phyloP scores from a whole-genome alignment of 2,113 vertebrate species.

The Sceloporus tristichus region DNA sequence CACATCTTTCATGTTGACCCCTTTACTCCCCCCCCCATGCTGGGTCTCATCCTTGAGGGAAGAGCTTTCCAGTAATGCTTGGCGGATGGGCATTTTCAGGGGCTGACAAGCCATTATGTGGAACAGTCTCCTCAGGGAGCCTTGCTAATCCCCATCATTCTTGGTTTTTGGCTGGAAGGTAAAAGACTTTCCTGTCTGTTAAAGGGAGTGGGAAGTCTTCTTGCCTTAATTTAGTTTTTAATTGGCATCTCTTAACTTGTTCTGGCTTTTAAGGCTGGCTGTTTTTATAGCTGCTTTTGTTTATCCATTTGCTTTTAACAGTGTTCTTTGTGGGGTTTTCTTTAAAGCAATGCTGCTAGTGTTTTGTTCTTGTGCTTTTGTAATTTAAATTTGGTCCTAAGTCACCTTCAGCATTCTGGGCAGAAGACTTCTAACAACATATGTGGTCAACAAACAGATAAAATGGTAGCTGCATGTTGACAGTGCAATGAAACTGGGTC shows the following conservation, averaged over 20 bases:
- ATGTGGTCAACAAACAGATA: not conserved
- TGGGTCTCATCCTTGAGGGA: not conserved
- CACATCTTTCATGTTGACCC: not conserved
- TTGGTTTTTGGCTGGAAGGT: not conserved
- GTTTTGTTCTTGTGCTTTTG: not conserved
- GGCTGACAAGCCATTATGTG: not conserved
- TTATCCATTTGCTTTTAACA: not conserved
- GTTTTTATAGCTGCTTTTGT: not conserved
- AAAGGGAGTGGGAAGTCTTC: not conserved
- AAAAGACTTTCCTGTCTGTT: not conserved
- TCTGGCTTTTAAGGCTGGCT: not conserved
- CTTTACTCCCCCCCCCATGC: not conserved
- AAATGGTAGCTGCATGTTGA: not conserved
- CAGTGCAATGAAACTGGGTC: not conserved
- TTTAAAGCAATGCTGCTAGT: not conserved
- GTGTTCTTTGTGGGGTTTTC: not conserved
- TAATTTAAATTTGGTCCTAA: constrained; percentile 12
- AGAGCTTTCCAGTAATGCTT: not conserved
- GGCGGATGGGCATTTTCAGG: not conserved
- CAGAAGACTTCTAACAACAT: not conserved
- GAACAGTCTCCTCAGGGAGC: not conserved
- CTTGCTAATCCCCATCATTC: not conserved
- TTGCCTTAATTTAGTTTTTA: constrained; percentile 1
- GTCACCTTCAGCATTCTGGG: not conserved
- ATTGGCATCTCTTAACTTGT: constrained; percentile 1